A percentile compares a stretch with the other conserved stretches of the same genome.
Evolutionary conservation across 2,113 vertebrate species (phyloP).

Genomic region (Ahaetulla prasina): DNA sequence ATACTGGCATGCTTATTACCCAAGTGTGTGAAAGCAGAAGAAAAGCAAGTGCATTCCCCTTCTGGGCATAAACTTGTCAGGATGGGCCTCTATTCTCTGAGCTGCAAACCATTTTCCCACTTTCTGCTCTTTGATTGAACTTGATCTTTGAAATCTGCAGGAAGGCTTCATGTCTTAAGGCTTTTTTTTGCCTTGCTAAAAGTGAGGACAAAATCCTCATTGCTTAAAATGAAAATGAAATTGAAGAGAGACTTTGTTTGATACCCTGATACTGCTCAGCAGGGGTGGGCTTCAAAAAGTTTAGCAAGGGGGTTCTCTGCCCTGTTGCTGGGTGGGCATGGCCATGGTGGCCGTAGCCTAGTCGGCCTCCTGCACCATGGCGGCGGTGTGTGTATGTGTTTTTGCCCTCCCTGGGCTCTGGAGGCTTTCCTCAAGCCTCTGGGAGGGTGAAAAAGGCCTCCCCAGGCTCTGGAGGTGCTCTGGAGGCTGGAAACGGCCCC

Average conservation of each 20-base stretch:
- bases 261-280: background rate
- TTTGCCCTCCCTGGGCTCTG: too few relatives aligned
- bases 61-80: background rate
- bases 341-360: too few relatives aligned
- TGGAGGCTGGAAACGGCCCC: too few relatives aligned
- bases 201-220: slow-evolving; percentile 14
- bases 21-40: background rate
- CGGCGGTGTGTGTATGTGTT: too few relatives aligned
- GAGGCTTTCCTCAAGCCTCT: too few relatives aligned
- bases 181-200: background rate
- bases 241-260: background rate
- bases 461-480: too few relatives aligned
- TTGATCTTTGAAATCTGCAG: slow-evolving; percentile 3
- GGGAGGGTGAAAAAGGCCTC: too few relatives aligned
- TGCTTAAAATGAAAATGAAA: background rate
- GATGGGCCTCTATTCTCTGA: background rate
- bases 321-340: too few relatives aligned
- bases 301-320: too few relatives aligned
- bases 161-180: background rate
- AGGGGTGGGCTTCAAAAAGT: too few relatives aligned
- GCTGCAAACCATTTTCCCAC: background rate
- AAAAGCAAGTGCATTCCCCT: slow-evolving; percentile 2
- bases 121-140: background rate
- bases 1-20: slow-evolving; percentile 16
- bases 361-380: too few relatives aligned